Base-by-base conservation (phyloP, 2,113 vertebrate genomes). In the Elachura formosa region DNA sequence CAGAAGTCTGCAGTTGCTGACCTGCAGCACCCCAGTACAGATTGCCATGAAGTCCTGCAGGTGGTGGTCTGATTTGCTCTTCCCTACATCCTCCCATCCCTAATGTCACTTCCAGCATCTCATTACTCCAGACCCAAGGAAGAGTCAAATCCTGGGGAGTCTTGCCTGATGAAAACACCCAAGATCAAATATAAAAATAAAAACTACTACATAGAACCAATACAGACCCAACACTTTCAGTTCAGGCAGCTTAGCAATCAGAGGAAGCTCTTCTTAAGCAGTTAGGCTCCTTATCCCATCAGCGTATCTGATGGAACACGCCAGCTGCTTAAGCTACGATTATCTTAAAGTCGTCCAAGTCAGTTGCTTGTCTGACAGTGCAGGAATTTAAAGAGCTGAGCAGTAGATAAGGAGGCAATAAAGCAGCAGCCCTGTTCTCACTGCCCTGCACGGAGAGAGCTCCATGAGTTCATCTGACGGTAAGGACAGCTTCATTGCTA, bases 221-320 rank as follows among this genome's bases (percentile, higher is more conserved):
- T 31, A 31, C 40, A 61, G 54, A 67, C 38, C 13, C 2, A 33
- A 3, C 5, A 1, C 31, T 41, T 67, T 21, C 4, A 3, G 21
- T 26, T 56, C 6, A 14, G 71, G 77, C 45, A 80, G 71, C 62
- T 86, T 55, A 51, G 75, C 80, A 89, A 71, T 63, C 10, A 3
- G 58, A 85, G 46, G 26, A 34, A 93, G 33, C 82, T 91, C 51
- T 51, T 54, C 68, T 68, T 87, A 87, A 83, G 38, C 55, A 51
- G 20, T 84, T 96, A 84, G 94, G 86, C 92, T 93, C 72, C 82
- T 97, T 95, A 97, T 93, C 87, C 90, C 45, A 3, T 96, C 89
- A 72, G 89, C 68, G 10, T 36, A 55, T 87, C 92, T 82, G 82
- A 59, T 45, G 72, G 73, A 83, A n/a, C 46, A 59, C 55, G 31